phyloP scores from a whole-genome alignment of 1,140 invertebrate genomes.

The Panonychus citri region DNA sequence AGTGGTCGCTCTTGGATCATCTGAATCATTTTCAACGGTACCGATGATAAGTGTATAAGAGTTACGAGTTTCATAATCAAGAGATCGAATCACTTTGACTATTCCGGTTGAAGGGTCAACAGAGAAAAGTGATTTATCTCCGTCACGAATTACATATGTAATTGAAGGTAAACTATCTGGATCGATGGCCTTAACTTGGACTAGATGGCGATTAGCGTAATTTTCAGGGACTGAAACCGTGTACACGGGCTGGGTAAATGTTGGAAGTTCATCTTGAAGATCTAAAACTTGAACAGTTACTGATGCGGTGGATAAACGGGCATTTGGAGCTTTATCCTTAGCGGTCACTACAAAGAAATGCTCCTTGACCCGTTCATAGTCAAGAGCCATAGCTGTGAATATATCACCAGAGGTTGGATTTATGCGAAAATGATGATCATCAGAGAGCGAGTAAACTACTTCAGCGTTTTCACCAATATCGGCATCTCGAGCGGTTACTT shows the following conservation, averaged over 20 bases:
- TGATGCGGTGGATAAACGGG: slow-evolving; percentile 56
- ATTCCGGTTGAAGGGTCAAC: slow-evolving; percentile 52
- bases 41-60: slow-evolving; percentile 50
- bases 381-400: slow-evolving; percentile 34
- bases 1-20: slow-evolving; percentile 38
- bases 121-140: slow-evolving; percentile 49
- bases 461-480: slow-evolving; percentile 43
- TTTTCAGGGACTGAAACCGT: slow-evolving; percentile 59
- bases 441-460: slow-evolving; percentile 37
- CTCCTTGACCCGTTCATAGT: slow-evolving; percentile 56
- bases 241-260: slow-evolving; percentile 45
- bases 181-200: slow-evolving; percentile 32
- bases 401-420: neutral
- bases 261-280: slow-evolving; percentile 53
- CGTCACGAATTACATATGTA: slow-evolving; percentile 58
- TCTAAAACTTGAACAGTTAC: slow-evolving; percentile 57
- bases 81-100: slow-evolving; percentile 42
- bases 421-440: slow-evolving; percentile 13
- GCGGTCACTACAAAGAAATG: slow-evolving; percentile 45
- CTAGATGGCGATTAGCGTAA: slow-evolving; percentile 42
- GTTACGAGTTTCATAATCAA: slow-evolving; percentile 51
- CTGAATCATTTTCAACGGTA: slow-evolving; percentile 42
- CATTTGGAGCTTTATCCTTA: slow-evolving; percentile 57
- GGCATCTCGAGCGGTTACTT: slow-evolving; percentile 45
- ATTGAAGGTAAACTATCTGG: slow-evolving; percentile 26